Conservation (phyloP, 2,888 invertebrate genomes). For the Machimus atricapillus region DNA sequence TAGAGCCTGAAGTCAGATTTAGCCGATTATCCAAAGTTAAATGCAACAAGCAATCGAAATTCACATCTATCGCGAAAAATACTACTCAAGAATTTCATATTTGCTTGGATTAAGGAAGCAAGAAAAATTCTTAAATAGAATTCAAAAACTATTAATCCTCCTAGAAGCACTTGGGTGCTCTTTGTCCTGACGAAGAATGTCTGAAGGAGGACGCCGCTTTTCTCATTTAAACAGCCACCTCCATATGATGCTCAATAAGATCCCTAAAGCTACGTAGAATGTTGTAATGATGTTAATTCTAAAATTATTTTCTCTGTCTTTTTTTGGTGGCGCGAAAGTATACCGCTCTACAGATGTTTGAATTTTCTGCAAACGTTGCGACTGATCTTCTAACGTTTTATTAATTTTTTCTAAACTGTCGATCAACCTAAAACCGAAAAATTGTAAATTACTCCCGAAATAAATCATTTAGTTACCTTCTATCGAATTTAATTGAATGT, state of each 20-base stretch:
- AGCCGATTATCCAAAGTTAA: neutral
- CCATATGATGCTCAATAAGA: neutral
- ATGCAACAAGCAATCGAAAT: neutral
- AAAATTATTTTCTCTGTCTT: neutral
- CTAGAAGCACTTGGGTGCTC: neutral
- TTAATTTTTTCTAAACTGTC: slow-evolving; percentile 65
- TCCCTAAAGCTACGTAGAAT: neutral
- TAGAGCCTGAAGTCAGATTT: neutral
- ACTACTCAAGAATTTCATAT: neutral
- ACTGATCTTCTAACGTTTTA: slow-evolving; percentile 64
- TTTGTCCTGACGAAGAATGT: neutral
- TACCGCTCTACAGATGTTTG: neutral
- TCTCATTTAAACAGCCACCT: slow-evolving; percentile 1
- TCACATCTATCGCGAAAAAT: neutral
- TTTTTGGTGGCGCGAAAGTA: neutral
- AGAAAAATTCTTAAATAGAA: neutral
- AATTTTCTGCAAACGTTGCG: slow-evolving; percentile 48
- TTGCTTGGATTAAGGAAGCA: neutral
- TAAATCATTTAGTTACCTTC: neutral
- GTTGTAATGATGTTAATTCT: neutral
- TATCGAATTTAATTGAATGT: neutral
- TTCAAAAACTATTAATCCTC: neutral
- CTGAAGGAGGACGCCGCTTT: neutral
- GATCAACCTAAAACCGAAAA: slow-evolving; percentile 63
- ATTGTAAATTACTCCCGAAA: slow-evolving; percentile 42